These are phyloP conservation scores for Tursiops truncatus DNA, from an alignment of 2,113 vertebrate genomes.

Conservation along the genomic window DNA sequence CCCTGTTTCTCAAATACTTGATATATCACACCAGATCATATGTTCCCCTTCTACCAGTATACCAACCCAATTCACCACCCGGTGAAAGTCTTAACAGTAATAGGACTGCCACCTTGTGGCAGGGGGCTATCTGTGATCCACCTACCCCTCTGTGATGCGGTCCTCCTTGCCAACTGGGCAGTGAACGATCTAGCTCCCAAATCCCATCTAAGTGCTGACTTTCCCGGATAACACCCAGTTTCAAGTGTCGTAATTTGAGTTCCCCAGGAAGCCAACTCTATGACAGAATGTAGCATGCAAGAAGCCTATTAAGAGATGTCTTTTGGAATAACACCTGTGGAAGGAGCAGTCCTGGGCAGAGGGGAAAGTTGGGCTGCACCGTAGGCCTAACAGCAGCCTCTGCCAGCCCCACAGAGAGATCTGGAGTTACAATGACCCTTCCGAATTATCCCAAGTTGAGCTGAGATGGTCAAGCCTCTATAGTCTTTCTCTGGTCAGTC, in stretches of 20 bases:
- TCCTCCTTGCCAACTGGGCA: neutral
- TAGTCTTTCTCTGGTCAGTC: neutral
- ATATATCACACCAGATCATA: neutral
- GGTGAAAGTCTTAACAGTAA: neutral
- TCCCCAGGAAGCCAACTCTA: neutral
- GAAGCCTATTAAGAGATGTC: neutral
- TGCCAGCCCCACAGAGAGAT: neutral
- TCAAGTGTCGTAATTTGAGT: constrained; percentile 9
- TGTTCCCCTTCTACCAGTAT: neutral
- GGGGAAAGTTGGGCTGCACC: neutral
- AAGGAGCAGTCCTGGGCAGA: neutral
- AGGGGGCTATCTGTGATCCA: neutral
- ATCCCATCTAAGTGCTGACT: neutral
- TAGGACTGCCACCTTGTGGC: constrained; percentile 21
- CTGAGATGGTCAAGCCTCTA: neutral
- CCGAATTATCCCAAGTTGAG: neutral
- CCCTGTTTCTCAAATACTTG: neutral
- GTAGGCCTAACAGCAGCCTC: neutral
- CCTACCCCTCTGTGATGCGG: neutral
- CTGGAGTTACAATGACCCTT: neutral
- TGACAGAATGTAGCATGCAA: neutral
- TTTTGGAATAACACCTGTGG: neutral
- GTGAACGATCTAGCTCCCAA: neutral
- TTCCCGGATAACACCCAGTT: constrained; percentile 3
- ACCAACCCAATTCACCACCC: neutral